These are phyloP conservation scores for Rhinogobio ventralis DNA, from an alignment of 2,797 vertebrate genomes.

Conservation along the genomic window DNA sequence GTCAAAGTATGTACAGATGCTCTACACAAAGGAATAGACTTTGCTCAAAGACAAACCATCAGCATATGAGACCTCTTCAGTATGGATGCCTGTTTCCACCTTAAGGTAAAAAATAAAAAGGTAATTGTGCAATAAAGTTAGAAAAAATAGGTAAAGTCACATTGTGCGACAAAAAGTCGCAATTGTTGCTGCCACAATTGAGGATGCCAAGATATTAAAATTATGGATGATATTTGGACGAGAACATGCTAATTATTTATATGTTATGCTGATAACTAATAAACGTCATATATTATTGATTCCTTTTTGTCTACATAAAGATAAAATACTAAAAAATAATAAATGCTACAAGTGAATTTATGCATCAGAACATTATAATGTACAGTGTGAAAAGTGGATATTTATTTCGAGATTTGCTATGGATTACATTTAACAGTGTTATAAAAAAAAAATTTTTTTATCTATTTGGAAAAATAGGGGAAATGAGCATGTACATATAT, in stretches of 20 bases:
- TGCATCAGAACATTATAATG: background rate
- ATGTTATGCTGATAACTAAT: background rate
- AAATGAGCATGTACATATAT: background rate
- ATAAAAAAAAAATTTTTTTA: background rate
- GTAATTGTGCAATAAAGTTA: background rate
- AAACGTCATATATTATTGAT: background rate
- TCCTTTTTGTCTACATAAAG: background rate
- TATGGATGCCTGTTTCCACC: background rate
- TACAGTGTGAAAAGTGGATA: background rate
- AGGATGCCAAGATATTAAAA: background rate
- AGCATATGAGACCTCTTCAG: background rate
- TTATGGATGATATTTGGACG: background rate
- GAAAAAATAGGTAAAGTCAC: background rate
- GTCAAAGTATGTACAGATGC: slow-evolving; percentile 31
- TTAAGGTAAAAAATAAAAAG: background rate
- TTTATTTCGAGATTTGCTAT: background rate
- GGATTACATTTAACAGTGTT: background rate
- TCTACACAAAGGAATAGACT: slow-evolving; percentile 10
- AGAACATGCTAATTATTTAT: no score
- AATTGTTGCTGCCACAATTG: background rate
- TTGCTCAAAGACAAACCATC: slow-evolving; percentile 17
- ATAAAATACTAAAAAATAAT: background rate
- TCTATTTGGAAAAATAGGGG: background rate
- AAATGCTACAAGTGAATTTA: background rate
- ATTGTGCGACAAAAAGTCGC: background rate